These are phyloP conservation scores for Eupithecia tripunctaria DNA, from an alignment of 2,888 invertebrate species.

Conservation along the genomic window DNA sequence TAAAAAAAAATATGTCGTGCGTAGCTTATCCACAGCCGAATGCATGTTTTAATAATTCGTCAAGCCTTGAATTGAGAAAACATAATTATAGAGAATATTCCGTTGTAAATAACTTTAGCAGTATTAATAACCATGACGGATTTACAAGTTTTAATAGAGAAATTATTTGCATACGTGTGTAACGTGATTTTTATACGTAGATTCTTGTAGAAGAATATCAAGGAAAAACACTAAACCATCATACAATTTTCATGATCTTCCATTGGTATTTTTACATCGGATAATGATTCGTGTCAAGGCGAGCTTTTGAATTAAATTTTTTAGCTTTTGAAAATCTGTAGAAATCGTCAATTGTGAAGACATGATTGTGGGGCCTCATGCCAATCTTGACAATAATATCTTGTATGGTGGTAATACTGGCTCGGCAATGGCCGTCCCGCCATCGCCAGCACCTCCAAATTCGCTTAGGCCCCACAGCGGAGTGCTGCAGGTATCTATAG, in stretches of 20 bases:
- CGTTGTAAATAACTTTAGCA: no score
- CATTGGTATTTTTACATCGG: no score
- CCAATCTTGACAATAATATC: conserved; percentile 17
- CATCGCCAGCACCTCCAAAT: conserved; percentile 39
- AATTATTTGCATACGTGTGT: no score
- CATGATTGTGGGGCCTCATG: conserved; percentile 13
- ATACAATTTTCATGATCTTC: no score
- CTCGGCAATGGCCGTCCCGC: conserved; percentile 26
- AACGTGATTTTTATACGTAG: no score
- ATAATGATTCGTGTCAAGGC: no score
- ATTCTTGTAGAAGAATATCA: no score
- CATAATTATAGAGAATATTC: no score
- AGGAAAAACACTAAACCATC: no score
- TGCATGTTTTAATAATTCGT: neutral
- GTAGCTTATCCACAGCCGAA: neutral
- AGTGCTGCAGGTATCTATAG: conserved; percentile 21
- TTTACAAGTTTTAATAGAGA: no score
- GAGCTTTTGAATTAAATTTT: no score
- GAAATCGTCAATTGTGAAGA: neutral
- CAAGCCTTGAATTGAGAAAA: neutral
- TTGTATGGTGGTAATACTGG: conserved; percentile 34
- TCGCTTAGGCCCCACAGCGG: conserved; percentile 18
- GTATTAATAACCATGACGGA: no score
- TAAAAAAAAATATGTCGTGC: neutral
- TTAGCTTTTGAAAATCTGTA: neutral